Evolutionary conservation across 2,888 invertebrate genomes (phyloP), one percentile per base, ranked within the genome.

Genomic region (Scaptomyza tumidula): DNA sequence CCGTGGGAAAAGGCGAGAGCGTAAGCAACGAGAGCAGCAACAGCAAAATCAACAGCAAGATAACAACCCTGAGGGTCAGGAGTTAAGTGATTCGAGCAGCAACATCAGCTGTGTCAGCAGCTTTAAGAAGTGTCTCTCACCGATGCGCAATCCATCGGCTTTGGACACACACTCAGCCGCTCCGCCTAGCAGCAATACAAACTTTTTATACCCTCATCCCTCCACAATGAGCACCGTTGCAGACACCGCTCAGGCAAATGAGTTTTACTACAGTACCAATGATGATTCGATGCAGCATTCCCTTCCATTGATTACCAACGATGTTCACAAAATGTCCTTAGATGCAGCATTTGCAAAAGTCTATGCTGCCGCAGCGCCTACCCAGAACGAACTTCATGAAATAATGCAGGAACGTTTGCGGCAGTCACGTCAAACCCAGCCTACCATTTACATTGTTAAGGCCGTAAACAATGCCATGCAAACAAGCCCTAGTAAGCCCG

Each of bases 391-490:
- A 6, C 31, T 88, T 24, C 75, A 77, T 24, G 71, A 75, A 37
- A 16, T 46, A 4, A 88, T 84, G 59, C 78, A 82, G 50, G 50
- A 71, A 44, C 89, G 88, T n/a, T 74, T 91, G 66, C 86, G 87
- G 3, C 80, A 84, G 49, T 84, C 90, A 16, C 91, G 91, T 10
- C 84, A 90, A 66, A 63, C 82, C 3, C 89, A 90, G 55, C 91
- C 91, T 0, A 86, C 87, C 39, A 91, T 91, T 43, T 91, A 82
- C 59, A 91, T 91, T 61, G 86, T 91, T 6, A 75, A 91, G 60
- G 72, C 90, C 1, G 63, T 83, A 46, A 71, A 71, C 19, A 86
- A 75, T 53, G 58, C 29, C 6, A 31, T 44, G 24, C 11, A 3
- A 6, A 7, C 6, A 14, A 19, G 14, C 4, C 11, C 11, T 19